A percentile compares a stretch with the other conserved stretches of the same genome.
Conservation (phyloP, 1,140 invertebrate species). For the Saccostrea cuccullata region DNA sequence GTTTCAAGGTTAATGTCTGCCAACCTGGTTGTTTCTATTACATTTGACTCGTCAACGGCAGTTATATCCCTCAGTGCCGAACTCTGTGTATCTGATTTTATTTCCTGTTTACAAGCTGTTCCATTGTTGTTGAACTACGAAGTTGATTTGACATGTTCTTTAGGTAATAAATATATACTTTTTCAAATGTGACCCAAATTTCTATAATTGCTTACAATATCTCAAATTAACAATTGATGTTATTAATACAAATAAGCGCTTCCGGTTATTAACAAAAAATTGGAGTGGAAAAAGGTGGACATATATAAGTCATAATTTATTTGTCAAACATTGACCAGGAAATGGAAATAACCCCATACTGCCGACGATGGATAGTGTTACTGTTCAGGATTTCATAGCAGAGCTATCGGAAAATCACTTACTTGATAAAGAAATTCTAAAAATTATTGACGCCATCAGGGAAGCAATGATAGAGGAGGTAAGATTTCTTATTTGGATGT, state of each 20-base stretch:
- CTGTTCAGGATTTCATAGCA: conserved; percentile 28
- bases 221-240: too few relatives aligned
- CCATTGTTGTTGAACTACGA: background rate
- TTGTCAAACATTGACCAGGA: background rate
- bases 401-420: conserved; percentile 1
- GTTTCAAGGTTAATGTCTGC: background rate
- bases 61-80: background rate
- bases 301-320: too few relatives aligned
- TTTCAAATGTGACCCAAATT: too few relatives aligned
- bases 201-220: too few relatives aligned
- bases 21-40: background rate
- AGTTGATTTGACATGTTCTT: background rate
- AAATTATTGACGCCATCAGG: conserved; percentile 17
- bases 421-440: conserved; percentile 17
- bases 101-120: background rate
- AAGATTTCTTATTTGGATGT: too few relatives aligned
- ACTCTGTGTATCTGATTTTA: background rate
- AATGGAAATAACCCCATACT: background rate
- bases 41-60: background rate
- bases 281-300: too few relatives aligned
- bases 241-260: too few relatives aligned
- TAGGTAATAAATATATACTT: background rate
- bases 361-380: background rate
- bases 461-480: conserved; percentile 31
- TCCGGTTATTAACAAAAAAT: too few relatives aligned